Evolutionary conservation across 1,140 invertebrate genomes (phyloP).

Genomic region (Mizuhopecten yessoensis): DNA sequence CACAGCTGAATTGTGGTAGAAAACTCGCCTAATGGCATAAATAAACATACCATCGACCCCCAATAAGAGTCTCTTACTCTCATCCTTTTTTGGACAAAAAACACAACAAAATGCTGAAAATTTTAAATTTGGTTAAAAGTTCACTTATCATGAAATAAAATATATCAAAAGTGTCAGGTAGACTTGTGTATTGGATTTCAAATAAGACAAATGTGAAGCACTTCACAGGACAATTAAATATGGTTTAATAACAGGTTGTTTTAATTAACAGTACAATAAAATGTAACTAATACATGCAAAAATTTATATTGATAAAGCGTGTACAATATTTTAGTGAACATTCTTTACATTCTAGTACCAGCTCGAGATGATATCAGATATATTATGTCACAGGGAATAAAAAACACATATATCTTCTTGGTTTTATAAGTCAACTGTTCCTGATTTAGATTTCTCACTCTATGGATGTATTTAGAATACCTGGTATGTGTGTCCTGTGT

Average conservation of each 20-base stretch:
- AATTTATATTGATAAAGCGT: background rate
- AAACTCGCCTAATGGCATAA: background rate
- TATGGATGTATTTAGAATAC: too few species aligned
- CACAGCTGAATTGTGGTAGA: background rate
- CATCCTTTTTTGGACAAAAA: background rate
- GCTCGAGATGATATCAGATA: background rate
- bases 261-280: constrained; percentile 31
- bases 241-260: background rate
- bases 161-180: background rate
- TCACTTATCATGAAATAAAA: background rate
- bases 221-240: background rate
- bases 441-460: too few species aligned
- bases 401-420: background rate
- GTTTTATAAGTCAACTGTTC: background rate
- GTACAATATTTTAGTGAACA: background rate
- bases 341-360: constrained; percentile 27
- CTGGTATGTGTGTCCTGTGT: too few species aligned
- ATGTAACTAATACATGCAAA: constrained; percentile 1
- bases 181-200: background rate
- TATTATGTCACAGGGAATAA: background rate
- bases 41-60: background rate
- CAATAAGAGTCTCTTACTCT: background rate
- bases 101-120: background rate
- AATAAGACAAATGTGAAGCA: background rate
- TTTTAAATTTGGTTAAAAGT: background rate